phyloP scores from a whole-genome alignment of 2,888 invertebrate genomes.

The Cosmia pyralina region DNA sequence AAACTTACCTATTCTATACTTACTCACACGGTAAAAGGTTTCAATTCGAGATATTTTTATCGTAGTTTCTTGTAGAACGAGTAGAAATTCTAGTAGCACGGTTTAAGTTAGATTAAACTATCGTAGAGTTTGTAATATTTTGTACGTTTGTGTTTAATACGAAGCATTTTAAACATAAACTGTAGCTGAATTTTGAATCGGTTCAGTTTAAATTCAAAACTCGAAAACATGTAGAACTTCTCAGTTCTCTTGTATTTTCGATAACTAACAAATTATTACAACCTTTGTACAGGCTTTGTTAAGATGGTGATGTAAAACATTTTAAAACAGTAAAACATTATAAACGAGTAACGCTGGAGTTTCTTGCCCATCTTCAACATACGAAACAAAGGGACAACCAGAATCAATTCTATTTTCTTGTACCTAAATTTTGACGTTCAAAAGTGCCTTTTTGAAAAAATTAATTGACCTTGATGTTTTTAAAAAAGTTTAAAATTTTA shows the following conservation, averaged over 20 bases:
- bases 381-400: no score
- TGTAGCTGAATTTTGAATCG: slow-evolving; percentile 25
- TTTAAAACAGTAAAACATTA: no score
- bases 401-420: no score
- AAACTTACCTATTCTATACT: slow-evolving; percentile 28
- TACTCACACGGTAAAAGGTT: slow-evolving; percentile 4
- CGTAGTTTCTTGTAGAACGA: not conserved
- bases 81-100: not conserved
- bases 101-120: not conserved
- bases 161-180: not conserved
- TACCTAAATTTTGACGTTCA: no score
- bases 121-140: not conserved
- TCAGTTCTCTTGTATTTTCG: slow-evolving; percentile 34
- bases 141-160: slow-evolving; percentile 1
- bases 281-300: slow-evolving; percentile 23
- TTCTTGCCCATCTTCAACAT: no score
- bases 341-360: no score
- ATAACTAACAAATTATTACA: slow-evolving; percentile 31
- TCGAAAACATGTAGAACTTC: slow-evolving; percentile 23
- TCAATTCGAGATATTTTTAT: slow-evolving; percentile 26
- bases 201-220: slow-evolving; percentile 28
- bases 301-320: not conserved
- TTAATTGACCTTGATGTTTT: no score
- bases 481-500: not conserved
- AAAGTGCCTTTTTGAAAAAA: no score